Evolutionary conservation across 2,113 vertebrate species (phyloP).

Genomic region (Bungarus multicinctus): DNA sequence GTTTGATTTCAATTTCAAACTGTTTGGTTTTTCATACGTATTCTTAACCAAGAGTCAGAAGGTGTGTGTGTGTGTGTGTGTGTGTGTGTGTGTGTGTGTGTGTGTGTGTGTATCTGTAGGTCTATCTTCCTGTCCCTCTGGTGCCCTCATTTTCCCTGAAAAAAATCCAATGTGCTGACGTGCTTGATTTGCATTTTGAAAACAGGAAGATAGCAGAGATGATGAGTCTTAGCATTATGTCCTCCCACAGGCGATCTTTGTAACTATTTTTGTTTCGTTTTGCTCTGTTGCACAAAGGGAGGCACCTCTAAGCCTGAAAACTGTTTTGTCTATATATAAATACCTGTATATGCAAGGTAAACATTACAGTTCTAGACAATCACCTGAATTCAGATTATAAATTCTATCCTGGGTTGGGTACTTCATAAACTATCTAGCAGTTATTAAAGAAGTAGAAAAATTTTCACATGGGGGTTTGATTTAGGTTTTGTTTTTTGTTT

Average conservation of each 20-base stretch:
- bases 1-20: constrained; percentile 57
- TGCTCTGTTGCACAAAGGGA: not conserved
- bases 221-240: not conserved
- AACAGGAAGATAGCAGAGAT: constrained; percentile 27
- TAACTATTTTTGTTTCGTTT: accelerated
- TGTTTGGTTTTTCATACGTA: constrained; percentile 47
- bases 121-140: not conserved
- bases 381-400: not conserved
- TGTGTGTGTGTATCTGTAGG: not conserved
- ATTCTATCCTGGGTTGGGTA: not conserved
- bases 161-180: not conserved
- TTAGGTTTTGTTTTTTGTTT: not conserved
- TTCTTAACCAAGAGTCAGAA: constrained; percentile 6
- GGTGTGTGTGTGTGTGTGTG: no score
- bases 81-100: no score
- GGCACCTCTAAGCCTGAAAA: accelerated
- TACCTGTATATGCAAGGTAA: not conserved
- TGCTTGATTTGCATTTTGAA: not conserved
- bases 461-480: constrained; percentile 22
- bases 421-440: constrained; percentile 5
- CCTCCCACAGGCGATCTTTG: not conserved
- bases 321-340: accelerated
- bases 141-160: no score
- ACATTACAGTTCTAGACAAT: not conserved
- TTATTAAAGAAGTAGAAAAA: constrained; percentile 40